Evolutionary conservation across 1,140 invertebrate genomes (phyloP), one percentile per base, ranked within the genome.

Genomic region (Saccostrea glomerata): DNA sequence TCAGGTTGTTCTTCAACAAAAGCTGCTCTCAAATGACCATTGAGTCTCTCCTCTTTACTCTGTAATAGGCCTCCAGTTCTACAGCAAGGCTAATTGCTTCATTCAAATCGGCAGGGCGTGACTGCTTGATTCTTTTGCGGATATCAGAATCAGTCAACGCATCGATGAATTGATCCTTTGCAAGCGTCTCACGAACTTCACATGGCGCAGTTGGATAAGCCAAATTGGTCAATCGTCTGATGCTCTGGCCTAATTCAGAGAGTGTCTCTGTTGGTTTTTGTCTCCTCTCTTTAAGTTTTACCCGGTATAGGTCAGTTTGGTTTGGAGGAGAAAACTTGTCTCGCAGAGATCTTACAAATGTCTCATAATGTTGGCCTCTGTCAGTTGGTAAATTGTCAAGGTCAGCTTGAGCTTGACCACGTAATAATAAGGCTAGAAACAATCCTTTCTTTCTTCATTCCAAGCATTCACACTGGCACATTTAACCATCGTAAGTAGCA

Each of bases 291-390:
- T n/a, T 73, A 13, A 88, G 55, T 40, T 88, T 60, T 63, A 82
- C 83, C 25, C 84, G 73, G 56, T 88, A 88, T 20, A 88, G 70
- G 23, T 88, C 87, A 54, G 87, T 88, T 77, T 88, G 84, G 30
- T 83, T 88, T 12, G 87, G 40, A 47, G 40, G 40, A 47, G 87
- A 15, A 88, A 88, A 88, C 23, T 83, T 54, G 36, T 88, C 87
- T 73, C 82, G n/a, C 36, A 85, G 58, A 4, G 84, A 30, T 23
- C 54, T 63, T 17, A 85, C 84, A 15, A 85, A n/a, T 13, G 20
- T 30, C 23, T 40, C 56, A 40, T 70, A 86, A 40, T 70, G 20
- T 70, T 36, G 17, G 4, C 30, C 15, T 60, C 15, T 58, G 15
- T 84, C 15, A 13, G n/a, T 56, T 40, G 83, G 83, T 12, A 84